Conservation (phyloP, 2,888 invertebrate genomes). For the Drosophila austrosaltans region DNA sequence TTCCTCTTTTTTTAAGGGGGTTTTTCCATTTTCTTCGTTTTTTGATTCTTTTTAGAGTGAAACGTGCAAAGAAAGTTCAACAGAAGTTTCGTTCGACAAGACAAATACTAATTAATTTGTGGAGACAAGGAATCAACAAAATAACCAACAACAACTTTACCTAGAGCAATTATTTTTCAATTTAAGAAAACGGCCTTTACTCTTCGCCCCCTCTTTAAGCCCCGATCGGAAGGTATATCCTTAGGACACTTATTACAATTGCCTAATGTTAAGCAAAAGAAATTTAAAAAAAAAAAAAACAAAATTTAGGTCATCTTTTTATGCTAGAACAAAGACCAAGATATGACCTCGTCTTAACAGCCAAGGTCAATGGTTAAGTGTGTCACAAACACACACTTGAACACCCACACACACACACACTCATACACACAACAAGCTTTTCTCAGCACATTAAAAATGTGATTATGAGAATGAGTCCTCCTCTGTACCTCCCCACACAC, state of each 20-base stretch:
- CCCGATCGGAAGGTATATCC: not conserved
- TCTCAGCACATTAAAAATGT: constrained; percentile 67
- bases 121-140: constrained; percentile 34
- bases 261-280: not conserved
- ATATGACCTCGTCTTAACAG: constrained; percentile 54
- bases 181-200: constrained; percentile 44
- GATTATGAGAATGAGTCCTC: constrained; percentile 49
- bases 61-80: constrained; percentile 33
- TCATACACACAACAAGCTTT: constrained; percentile 31
- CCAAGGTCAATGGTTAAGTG: constrained; percentile 64
- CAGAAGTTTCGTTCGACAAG: constrained; percentile 24
- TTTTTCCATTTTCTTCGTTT: not conserved
- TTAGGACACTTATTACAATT: constrained; percentile 4
- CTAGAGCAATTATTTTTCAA: constrained; percentile 70
- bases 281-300: constrained; percentile 23
- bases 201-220: not conserved
- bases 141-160: constrained; percentile 26
- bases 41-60: not conserved
- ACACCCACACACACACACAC: constrained; percentile 35
- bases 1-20: not conserved
- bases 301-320: constrained; percentile 29
- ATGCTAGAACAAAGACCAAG: constrained; percentile 33
- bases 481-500: not conserved
- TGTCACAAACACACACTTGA: constrained; percentile 23
- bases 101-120: constrained; percentile 62